Percentiles rank a stretch among this genome's conserved stretches.
These are phyloP conservation scores for Sinosuthora webbiana DNA, from an alignment of 2,113 vertebrate genomes.

Conservation along the genomic window DNA sequence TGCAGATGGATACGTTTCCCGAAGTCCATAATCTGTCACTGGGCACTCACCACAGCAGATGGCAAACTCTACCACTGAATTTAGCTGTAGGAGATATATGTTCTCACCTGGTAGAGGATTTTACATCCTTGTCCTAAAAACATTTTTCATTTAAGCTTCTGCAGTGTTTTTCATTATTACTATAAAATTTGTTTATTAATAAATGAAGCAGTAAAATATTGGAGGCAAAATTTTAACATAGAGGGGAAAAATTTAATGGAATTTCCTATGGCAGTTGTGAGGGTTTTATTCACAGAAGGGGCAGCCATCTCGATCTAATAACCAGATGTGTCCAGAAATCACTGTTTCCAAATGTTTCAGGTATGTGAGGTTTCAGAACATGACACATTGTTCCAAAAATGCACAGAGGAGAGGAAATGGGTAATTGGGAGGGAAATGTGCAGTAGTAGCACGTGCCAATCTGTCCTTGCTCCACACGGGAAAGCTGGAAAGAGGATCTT, in stretches of 20 bases:
- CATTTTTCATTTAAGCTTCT: not conserved
- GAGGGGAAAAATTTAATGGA: not conserved
- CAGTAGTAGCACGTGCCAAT: not conserved
- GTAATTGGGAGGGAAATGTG: slow-evolving; percentile 3
- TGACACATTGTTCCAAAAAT: not conserved
- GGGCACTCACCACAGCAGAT: not conserved
- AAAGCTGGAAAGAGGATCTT: slow-evolving; percentile 16
- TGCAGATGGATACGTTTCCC: not conserved
- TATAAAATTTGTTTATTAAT: not conserved
- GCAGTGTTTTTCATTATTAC: not conserved
- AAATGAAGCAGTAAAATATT: not conserved
- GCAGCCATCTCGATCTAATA: not conserved
- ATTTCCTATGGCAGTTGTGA: not conserved
- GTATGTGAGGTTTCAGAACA: slow-evolving; percentile 25
- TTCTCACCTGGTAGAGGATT: not conserved
- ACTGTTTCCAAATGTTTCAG: slow-evolving; percentile 36
- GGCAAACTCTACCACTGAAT: not conserved
- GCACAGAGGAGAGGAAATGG: slow-evolving; percentile 13
- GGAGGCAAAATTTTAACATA: not conserved
- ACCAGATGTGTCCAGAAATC: slow-evolving; percentile 28
- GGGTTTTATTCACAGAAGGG: not conserved
- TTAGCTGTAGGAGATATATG: not conserved
- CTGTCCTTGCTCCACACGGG: not conserved
- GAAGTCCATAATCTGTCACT: not conserved
- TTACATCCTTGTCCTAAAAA: not conserved